Evolutionary conservation across 2,797 vertebrate species (phyloP).

Genomic region (Aselliscus stoliczkanus): DNA sequence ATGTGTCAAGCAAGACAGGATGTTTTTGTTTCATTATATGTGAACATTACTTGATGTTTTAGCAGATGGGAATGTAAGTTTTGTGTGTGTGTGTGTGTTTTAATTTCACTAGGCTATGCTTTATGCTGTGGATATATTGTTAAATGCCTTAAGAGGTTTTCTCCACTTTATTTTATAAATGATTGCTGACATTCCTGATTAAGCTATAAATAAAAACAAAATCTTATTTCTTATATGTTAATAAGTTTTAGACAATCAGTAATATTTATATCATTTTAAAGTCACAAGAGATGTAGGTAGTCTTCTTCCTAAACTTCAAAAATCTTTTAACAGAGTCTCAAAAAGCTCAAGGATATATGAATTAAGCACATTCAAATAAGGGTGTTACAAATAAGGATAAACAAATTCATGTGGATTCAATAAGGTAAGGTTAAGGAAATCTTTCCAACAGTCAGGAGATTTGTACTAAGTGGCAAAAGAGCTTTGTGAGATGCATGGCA

Average conservation of each 20-base stretch:
- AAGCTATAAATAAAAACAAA: background rate
- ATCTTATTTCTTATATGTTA: background rate
- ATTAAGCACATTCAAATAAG: background rate
- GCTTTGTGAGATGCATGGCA: background rate
- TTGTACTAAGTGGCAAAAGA: background rate
- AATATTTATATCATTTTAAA: background rate
- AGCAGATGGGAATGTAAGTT: background rate
- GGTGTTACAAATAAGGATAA: background rate
- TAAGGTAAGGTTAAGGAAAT: background rate
- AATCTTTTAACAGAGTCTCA: background rate
- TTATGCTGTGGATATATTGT: background rate
- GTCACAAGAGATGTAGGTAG: background rate
- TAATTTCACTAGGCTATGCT: background rate
- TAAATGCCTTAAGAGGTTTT: background rate
- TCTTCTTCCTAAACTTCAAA: background rate
- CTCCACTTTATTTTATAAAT: conserved; percentile 16
- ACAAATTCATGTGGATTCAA: background rate
- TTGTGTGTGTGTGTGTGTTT: background rate
- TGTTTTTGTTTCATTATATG: conserved; percentile 5
- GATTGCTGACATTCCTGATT: background rate
- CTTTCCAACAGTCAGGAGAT: background rate
- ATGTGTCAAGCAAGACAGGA: conserved; percentile 28
- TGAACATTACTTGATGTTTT: conserved; percentile 11
- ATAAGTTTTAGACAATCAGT: background rate
- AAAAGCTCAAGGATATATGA: background rate